A percentile compares a stretch with the other conserved stretches of the same genome.
Evolutionary conservation across 2,797 vertebrate genomes (phyloP).

Genomic region (Kryptolebias ocellatus): DNA sequence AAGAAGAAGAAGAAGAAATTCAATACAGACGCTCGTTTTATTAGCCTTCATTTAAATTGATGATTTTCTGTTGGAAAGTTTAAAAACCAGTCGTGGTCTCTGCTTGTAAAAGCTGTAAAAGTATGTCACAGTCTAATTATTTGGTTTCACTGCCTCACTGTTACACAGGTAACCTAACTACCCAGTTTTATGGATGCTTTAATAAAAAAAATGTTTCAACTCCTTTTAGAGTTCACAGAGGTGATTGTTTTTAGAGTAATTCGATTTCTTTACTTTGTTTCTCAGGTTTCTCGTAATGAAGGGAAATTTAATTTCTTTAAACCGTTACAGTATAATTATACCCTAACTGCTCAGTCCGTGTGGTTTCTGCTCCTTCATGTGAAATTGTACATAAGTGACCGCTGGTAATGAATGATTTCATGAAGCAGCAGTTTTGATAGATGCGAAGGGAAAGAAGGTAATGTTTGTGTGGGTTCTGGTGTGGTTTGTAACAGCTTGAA

Average conservation of each 20-base stretch:
- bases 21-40: conserved; percentile 60
- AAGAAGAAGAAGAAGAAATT: conserved; percentile 50
- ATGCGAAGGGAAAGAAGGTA: conserved; percentile 40
- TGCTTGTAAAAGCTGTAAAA: conserved; percentile 16
- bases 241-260: conserved; percentile 50
- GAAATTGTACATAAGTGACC: conserved; percentile 46
- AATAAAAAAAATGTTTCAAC: conserved; percentile 42
- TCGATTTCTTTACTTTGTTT: conserved; percentile 60
- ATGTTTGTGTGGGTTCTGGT: conserved; percentile 49
- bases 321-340: conserved; percentile 60
- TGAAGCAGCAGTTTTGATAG: conserved; percentile 58
- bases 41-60: conserved; percentile 58
- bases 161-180: conserved; percentile 33
- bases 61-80: conserved; percentile 51
- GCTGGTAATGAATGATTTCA: conserved; percentile 53
- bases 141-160: conserved; percentile 21
- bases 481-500: conserved; percentile 24
- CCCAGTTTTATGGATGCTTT: conserved; percentile 61
- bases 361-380: conserved; percentile 54
- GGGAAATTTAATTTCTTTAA: conserved; percentile 40
- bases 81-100: conserved; percentile 41
- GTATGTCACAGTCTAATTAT: conserved; percentile 7
- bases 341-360: conserved; percentile 35
- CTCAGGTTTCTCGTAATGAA: conserved; percentile 52
- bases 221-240: conserved; percentile 41